Conservation (phyloP, 2,113 vertebrate species). For the Cephalopholis sonnerati region DNA sequence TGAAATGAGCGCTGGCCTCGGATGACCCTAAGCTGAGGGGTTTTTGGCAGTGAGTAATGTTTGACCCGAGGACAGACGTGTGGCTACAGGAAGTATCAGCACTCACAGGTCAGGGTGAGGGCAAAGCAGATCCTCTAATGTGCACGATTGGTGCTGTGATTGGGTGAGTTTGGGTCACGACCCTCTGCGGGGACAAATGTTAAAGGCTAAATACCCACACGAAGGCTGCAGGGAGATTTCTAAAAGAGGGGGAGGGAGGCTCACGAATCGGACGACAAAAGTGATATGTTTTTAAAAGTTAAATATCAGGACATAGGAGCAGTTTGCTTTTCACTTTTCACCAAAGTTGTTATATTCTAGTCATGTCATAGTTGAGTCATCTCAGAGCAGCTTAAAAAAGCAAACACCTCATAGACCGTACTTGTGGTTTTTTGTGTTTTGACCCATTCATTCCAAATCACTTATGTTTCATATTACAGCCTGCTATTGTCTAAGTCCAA, state of each 20-base stretch:
- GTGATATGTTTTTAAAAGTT: neutral
- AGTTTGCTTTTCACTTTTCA: neutral
- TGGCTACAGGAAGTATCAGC: slow-evolving; percentile 65
- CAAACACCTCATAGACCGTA: neutral
- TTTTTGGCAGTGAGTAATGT: slow-evolving; percentile 49
- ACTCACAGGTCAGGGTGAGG: slow-evolving; percentile 54
- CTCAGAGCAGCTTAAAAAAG: neutral
- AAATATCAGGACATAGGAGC: neutral
- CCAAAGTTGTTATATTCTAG: neutral
- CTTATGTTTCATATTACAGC: neutral
- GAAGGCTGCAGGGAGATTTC: slow-evolving; percentile 10
- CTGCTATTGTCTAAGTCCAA: neutral
- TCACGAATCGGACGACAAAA: neutral
- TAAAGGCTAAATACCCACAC: slow-evolving; percentile 29
- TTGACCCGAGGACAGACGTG: slow-evolving; percentile 59
- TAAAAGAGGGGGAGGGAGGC: neutral
- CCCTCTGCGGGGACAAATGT: slow-evolving; percentile 35
- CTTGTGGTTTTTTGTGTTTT: neutral
- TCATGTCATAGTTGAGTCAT: neutral
- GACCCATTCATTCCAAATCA: neutral
- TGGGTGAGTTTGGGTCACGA: slow-evolving; percentile 35
- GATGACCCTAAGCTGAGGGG: neutral
- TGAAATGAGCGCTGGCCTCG: slow-evolving; percentile 20
- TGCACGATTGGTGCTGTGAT: slow-evolving; percentile 39
- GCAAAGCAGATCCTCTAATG: slow-evolving; percentile 47